Evolutionary conservation across 1,140 invertebrate species (phyloP).

Genomic region (Thalassaphorura encarpata): DNA sequence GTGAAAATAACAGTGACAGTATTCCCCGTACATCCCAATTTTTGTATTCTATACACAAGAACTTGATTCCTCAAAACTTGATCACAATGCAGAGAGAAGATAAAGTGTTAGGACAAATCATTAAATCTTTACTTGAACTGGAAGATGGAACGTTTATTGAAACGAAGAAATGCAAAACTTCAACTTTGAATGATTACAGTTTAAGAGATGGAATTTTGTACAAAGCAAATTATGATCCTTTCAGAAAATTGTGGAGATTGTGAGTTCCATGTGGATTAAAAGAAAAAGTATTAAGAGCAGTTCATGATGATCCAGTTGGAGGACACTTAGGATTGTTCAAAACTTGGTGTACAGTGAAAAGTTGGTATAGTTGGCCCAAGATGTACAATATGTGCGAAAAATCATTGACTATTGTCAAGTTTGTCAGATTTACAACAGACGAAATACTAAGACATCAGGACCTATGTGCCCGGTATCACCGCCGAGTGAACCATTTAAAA

Average conservation of each 20-base stretch:
- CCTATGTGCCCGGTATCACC: background rate
- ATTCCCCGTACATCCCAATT: background rate
- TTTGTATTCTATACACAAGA: too few relatives aligned
- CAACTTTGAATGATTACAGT: too few relatives aligned
- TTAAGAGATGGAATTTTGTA: constrained; percentile 14
- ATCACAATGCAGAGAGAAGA: too few relatives aligned
- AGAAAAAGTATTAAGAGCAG: background rate
- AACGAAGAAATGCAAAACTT: constrained; percentile 7
- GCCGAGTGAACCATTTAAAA: constrained; percentile 3
- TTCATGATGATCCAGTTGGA: constrained; percentile 1
- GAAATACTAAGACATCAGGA: background rate
- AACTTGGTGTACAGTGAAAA: background rate
- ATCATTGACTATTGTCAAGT: background rate
- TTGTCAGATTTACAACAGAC: constrained; percentile 13
- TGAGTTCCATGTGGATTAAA: background rate
- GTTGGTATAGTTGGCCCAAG: constrained; percentile 6
- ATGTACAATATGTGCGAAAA: constrained; percentile 1
- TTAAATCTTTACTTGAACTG: background rate
- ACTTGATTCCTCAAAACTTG: too few relatives aligned
- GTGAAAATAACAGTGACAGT: background rate
- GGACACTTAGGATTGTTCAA: constrained; percentile 12
- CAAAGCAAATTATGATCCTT: background rate
- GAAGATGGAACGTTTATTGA: too few relatives aligned
- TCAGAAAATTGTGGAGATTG: background rate
- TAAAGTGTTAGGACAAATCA: background rate